Evolutionary conservation across 2,797 vertebrate genomes (phyloP).

Genomic region (Pelochelys cantorii): DNA sequence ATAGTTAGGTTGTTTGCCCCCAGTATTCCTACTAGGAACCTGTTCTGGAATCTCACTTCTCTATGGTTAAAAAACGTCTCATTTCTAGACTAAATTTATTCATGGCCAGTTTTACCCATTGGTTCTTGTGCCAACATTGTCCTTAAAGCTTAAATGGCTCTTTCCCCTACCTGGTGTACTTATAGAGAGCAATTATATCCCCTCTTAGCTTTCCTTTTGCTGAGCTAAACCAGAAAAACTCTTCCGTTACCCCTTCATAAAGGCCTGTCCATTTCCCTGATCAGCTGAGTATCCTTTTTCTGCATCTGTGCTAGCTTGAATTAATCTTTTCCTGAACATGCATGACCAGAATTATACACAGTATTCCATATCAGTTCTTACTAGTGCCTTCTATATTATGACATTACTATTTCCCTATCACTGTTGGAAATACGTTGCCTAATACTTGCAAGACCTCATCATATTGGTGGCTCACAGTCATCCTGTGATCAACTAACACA

Average conservation of each 20-base stretch:
- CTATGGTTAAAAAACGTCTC: not conserved
- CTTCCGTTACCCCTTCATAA: not conserved
- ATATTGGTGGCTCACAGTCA: not conserved
- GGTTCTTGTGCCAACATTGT: not conserved
- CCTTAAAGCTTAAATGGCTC: not conserved
- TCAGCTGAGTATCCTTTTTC: not conserved
- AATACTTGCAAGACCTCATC: not conserved
- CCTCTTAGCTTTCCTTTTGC: not conserved
- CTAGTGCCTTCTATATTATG: not conserved
- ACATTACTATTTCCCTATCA: not conserved
- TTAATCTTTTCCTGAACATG: not conserved
- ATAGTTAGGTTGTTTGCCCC: not conserved
- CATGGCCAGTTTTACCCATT: not conserved
- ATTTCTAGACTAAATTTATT: not conserved
- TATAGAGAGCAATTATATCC: too few species aligned
- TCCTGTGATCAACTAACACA: not conserved
- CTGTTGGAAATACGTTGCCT: not conserved
- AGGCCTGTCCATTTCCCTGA: not conserved
- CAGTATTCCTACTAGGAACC: not conserved
- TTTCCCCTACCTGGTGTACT: too few species aligned
- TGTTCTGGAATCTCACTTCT: not conserved
- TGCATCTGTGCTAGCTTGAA: not conserved
- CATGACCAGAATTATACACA: not conserved
- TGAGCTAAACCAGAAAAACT: not conserved
- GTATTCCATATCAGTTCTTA: not conserved